Evolutionary conservation across 2,113 vertebrate genomes (phyloP).

Genomic region (Rhabdomys dilectus): DNA sequence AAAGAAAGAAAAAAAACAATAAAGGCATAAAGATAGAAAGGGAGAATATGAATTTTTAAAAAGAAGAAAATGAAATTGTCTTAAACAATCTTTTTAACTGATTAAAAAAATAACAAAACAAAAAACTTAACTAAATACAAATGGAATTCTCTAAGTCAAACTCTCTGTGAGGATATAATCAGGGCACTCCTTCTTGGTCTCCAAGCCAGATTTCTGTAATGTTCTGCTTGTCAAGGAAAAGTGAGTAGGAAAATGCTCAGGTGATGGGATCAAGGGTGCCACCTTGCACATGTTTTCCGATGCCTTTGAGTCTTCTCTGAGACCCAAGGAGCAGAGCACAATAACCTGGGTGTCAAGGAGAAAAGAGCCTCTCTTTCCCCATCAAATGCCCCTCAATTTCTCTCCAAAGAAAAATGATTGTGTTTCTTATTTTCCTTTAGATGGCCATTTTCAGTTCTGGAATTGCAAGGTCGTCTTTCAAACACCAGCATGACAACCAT

Average conservation of each 20-base stretch:
- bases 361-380: background rate
- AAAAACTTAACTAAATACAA: background rate
- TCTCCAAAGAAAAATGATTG: background rate
- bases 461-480: background rate
- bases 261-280: background rate
- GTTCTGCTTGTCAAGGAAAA: background rate
- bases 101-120: background rate
- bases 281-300: background rate
- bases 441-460: background rate
- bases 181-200: background rate
- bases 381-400: background rate
- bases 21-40: background rate
- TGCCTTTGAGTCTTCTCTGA: background rate
- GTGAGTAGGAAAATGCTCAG: background rate
- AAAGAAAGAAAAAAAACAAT: background rate
- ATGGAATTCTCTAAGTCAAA: background rate
- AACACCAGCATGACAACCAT: background rate
- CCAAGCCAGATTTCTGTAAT: too few relatives aligned
- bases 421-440: background rate
- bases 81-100: background rate
- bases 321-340: background rate
- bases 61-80: background rate
- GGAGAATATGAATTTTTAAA: background rate
- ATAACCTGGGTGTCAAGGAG: background rate
- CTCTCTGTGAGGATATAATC: background rate